Evolutionary conservation across 2,888 invertebrate species (phyloP), one percentile per base, ranked within the genome.

Genomic region (Phyllotreta cruciferae): DNA sequence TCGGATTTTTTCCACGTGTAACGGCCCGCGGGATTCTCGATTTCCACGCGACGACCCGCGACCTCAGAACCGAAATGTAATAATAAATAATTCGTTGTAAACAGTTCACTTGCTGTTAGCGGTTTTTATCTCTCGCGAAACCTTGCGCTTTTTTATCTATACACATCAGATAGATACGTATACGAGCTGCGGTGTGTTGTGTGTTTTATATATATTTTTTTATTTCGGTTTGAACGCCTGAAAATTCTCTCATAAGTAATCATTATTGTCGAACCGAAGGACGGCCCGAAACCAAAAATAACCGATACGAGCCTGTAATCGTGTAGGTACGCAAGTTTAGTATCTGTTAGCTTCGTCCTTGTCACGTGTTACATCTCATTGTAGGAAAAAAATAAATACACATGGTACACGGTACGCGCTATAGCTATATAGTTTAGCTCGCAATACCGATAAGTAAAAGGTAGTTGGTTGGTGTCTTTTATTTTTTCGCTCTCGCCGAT

Each of bases 351-450:
- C 24, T 37, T 53, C 58, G 57, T 63, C 54, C 63, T 58, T 63
- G 57, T 58, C 63, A 63, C 57, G 63, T 58, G 52, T 56, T 50
- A 35, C 56, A 49, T 62, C 62, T 56, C 47, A 49, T 57, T 57
- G 49, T 39, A 57, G 11, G 44, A 24, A 57, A 57, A 54, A 57
- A 57, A 57, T 57, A 57, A 24, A 44, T 56, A 58, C 57, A 50
- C 50, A 58, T 50, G 39, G 39, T 39, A 35, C n/a, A n/a, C 36
- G 52, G 49, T 52, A 37, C 50, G 38, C 42, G 35, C 50, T 24
- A 24, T 58, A 37, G n/a, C n/a, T n/a, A n/a, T n/a, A n/a, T n/a
- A n/a, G n/a, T n/a, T n/a, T n/a, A n/a, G 36, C 13, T 38, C 50
- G 50, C 41, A 58, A 57, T 58, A 38, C 42, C 36, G 50, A 34